Percentiles rank a stretch among this genome's conserved stretches.
These are phyloP conservation scores for Eremophila alpestris DNA, from an alignment of 2,797 vertebrate genomes.

Conservation along the genomic window DNA sequence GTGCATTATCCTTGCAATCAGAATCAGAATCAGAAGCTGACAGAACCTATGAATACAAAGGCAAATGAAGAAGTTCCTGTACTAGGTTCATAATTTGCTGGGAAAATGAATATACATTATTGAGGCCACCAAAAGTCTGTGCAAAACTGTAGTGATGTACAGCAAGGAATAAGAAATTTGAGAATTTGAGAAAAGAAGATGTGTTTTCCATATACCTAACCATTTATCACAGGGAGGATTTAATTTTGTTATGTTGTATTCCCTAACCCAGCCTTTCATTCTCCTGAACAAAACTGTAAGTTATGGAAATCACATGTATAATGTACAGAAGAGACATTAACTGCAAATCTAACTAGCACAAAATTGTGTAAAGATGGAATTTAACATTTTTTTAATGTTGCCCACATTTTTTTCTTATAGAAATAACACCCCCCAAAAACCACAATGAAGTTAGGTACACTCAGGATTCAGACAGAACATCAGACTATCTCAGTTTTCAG, in stretches of 20 bases:
- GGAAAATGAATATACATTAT: neutral
- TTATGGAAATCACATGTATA: neutral
- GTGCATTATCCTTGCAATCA: neutral
- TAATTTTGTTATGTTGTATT: neutral
- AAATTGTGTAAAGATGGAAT: neutral
- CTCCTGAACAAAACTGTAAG: neutral
- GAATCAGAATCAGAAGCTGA: too few relatives aligned
- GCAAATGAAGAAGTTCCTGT: neutral
- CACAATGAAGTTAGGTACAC: neutral
- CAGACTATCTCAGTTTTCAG: neutral
- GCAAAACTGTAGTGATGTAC: neutral
- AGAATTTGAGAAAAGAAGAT: neutral
- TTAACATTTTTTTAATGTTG: neutral
- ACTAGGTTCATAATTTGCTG: neutral
- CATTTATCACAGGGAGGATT: neutral
- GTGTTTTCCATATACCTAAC: neutral
- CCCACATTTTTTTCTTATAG: neutral
- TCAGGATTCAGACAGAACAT: neutral
- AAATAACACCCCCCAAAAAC: neutral
- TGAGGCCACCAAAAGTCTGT: neutral
- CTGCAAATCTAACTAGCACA: neutral
- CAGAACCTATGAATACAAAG: neutral
- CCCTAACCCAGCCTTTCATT: neutral
- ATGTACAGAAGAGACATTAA: neutral
- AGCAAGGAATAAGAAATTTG: neutral